These are phyloP conservation scores for Chrysogorgia sp. DNA, from an alignment of 92 coral and sea anemone genomes.

Conservation along the genomic window DNA sequence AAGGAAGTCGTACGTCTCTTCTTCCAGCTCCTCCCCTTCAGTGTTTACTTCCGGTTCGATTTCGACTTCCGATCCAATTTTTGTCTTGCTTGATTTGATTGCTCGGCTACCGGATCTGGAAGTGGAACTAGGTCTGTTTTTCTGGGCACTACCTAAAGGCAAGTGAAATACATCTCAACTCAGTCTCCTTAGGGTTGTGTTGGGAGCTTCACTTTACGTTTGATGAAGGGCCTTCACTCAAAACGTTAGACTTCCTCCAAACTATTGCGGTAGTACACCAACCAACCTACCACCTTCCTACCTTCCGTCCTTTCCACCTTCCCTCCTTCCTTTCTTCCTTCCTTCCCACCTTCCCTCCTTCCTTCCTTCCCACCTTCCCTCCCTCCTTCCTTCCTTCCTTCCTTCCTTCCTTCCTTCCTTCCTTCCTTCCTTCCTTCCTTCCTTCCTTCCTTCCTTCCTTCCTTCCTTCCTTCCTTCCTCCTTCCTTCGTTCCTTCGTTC, in stretches of 20 bases:
- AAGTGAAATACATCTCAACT: too few relatives aligned
- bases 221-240: too few relatives aligned
- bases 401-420: neutral
- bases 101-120: slow-evolving; percentile 68
- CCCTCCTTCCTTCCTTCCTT: neutral
- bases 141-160: slow-evolving; percentile 63
- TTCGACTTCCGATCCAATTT: slow-evolving; percentile 63
- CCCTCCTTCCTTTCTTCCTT: neutral
- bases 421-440: neutral
- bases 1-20: slow-evolving; percentile 75
- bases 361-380: too few relatives aligned
- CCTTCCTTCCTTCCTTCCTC: slow-evolving; percentile 11
- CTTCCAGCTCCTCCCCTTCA: slow-evolving; percentile 64
- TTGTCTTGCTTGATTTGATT: slow-evolving; percentile 63
- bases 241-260: too few relatives aligned
- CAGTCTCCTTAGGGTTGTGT: too few relatives aligned
- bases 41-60: slow-evolving; percentile 53
- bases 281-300: neutral
- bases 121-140: slow-evolving; percentile 64
- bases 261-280: too few relatives aligned
- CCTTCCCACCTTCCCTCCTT: neutral
- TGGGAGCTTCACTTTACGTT: too few relatives aligned
- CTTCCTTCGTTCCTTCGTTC: neutral
- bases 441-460: neutral
- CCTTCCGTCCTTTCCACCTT: neutral